Conservation (phyloP, 1,140 invertebrate species). For the Leptopilina boulardi region DNA sequence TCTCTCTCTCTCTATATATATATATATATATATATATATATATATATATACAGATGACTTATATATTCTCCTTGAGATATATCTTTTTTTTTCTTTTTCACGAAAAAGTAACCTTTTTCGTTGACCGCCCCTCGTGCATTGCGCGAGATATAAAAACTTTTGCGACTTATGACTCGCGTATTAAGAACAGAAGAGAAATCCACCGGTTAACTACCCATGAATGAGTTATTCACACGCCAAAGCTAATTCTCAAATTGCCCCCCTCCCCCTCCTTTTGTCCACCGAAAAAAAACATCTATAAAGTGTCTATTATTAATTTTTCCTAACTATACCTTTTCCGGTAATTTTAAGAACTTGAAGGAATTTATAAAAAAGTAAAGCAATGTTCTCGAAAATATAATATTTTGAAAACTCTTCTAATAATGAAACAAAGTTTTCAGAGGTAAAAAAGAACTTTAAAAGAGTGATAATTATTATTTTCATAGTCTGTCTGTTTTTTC, state of each 20-base stretch:
- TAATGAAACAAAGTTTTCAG: neutral
- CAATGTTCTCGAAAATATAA: neutral
- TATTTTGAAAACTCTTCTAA: neutral
- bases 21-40: neutral
- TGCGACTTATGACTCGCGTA: conserved; percentile 63
- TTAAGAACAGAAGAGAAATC: conserved; percentile 55
- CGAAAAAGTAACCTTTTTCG: conserved; percentile 25
- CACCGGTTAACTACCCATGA: conserved; percentile 71
- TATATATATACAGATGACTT: neutral
- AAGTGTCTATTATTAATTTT: conserved; percentile 60
- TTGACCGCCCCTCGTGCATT: conserved; percentile 44
- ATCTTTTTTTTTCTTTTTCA: neutral
- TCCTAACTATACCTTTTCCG: neutral
- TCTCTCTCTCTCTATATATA: too few species aligned
- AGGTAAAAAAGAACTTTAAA: neutral
- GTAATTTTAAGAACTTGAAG: neutral
- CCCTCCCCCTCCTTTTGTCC: too few species aligned
- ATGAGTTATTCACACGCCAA: conserved; percentile 65
- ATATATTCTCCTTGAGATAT: conserved; percentile 27
- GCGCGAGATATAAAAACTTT: conserved; percentile 64
- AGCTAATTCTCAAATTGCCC: conserved; percentile 69
- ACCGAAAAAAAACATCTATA: conserved; percentile 60
- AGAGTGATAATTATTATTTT: too few species aligned
- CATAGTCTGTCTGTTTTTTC: too few species aligned
- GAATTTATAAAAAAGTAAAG: too few species aligned